Evolutionary conservation across 2,888 invertebrate genomes (phyloP).

Genomic region (Germaria angustata): DNA sequence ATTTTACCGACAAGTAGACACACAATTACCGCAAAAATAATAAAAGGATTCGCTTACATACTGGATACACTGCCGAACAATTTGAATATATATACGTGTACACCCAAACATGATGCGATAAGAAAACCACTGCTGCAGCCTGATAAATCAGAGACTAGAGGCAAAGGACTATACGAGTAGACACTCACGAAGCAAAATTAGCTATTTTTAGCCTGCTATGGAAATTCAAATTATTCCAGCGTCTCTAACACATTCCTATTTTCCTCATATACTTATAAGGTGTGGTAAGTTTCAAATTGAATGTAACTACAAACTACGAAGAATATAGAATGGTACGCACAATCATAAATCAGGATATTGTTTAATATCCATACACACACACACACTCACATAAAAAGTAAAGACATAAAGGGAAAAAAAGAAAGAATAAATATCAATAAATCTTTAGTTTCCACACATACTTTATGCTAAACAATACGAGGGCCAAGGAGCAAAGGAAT

Average conservation of each 20-base stretch:
- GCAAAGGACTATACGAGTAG: neutral
- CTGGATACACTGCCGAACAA: neutral
- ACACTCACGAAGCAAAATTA: neutral
- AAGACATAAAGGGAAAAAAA: no score
- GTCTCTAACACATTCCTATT: neutral
- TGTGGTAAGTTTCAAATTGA: neutral
- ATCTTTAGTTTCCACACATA: conserved; percentile 39
- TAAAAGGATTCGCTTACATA: conserved; percentile 47
- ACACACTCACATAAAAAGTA: no score
- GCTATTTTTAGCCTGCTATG: neutral
- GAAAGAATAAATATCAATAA: conserved; percentile 54
- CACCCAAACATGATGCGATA: neutral
- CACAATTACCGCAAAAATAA: conserved; percentile 59
- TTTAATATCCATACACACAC: conserved; percentile 49
- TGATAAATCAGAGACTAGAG: neutral
- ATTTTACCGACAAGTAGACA: conserved; percentile 59
- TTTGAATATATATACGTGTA: no score
- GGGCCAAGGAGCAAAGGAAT: neutral
- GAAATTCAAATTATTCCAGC: neutral
- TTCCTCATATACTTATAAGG: neutral
- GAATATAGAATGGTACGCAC: conserved; percentile 21
- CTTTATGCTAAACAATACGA: neutral
- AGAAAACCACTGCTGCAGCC: conserved; percentile 3
- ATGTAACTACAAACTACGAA: neutral
- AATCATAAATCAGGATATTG: conserved; percentile 60